Conservation (phyloP, 2,888 invertebrate genomes). For the Thelaira solivaga region DNA sequence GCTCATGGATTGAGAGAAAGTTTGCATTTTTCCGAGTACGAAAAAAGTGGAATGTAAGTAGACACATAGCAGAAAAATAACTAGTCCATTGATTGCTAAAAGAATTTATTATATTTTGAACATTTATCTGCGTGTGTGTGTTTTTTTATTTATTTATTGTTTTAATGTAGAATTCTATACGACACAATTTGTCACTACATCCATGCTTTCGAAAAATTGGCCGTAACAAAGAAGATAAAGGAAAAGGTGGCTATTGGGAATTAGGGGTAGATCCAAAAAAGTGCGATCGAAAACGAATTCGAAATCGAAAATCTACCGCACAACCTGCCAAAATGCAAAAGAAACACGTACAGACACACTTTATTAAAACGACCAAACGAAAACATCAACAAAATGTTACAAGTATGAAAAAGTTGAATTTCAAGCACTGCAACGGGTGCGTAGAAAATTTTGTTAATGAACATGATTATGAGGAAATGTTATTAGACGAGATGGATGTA, state of each 20-base stretch:
- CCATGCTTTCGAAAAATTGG: slow-evolving; percentile 76
- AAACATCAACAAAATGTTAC: neutral
- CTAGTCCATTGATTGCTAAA: neutral
- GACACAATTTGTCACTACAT: slow-evolving; percentile 76
- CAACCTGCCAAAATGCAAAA: slow-evolving; percentile 29
- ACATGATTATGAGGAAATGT: slow-evolving; percentile 40
- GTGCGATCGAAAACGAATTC: slow-evolving; percentile 74
- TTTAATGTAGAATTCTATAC: slow-evolving; percentile 76
- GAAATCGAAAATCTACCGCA: slow-evolving; percentile 66
- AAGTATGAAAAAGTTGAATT: neutral
- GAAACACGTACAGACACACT: slow-evolving; percentile 25
- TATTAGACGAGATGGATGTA: slow-evolving; percentile 62
- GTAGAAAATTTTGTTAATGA: neutral
- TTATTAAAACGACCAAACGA: slow-evolving; percentile 13
- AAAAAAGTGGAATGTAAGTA: slow-evolving; percentile 77
- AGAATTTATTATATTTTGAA: too few relatives aligned
- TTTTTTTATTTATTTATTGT: neutral
- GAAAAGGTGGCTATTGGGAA: slow-evolving; percentile 77
- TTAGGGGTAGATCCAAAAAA: slow-evolving; percentile 75
- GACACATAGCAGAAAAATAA: neutral
- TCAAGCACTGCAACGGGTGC: neutral
- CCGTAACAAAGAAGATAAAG: slow-evolving; percentile 75
- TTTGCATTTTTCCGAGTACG: slow-evolving; percentile 76
- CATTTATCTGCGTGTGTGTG: too few relatives aligned
- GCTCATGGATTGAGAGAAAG: slow-evolving; percentile 76